A percentile compares a stretch with the other conserved stretches of the same genome.
phyloP scores from a whole-genome alignment of 2,888 invertebrate genomes.

The Lepidochrysops patricia region DNA sequence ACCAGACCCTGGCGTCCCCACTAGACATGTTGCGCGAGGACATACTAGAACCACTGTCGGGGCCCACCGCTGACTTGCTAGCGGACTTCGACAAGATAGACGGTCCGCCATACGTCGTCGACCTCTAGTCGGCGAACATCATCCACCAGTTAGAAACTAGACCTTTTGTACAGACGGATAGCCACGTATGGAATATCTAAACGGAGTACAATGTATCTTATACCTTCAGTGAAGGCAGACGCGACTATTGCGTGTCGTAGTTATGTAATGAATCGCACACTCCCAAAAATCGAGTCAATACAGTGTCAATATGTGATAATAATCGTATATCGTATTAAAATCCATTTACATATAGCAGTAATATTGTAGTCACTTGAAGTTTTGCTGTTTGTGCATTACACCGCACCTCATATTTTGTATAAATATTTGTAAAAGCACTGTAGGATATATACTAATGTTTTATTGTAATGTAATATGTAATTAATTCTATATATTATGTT shows the following conservation, averaged over 20 bases:
- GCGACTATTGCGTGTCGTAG: constrained; percentile 36
- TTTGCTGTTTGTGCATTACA: not conserved
- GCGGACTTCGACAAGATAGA: constrained; percentile 68
- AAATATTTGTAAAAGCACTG: not conserved
- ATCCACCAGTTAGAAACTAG: constrained; percentile 24
- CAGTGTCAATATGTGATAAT: constrained; percentile 33
- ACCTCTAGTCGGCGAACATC: constrained; percentile 53
- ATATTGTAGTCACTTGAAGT: not conserved
- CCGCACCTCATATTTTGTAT: constrained; percentile 8
- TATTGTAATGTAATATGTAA: not conserved
- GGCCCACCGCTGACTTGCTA: constrained; percentile 49
- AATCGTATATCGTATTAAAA: constrained; percentile 13
- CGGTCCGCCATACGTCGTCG: constrained; percentile 58
- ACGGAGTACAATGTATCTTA: constrained; percentile 59
- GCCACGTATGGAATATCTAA: constrained; percentile 48
- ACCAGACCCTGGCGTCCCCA: constrained; percentile 47
- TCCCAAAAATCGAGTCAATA: constrained; percentile 64
- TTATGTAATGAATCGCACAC: constrained; percentile 45
- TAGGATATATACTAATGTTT: not conserved
- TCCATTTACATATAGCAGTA: not conserved
- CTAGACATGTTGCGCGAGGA: constrained; percentile 63
- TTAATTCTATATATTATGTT: not conserved
- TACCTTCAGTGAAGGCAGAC: constrained; percentile 69
- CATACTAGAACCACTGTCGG: constrained; percentile 50
- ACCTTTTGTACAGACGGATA: constrained; percentile 50